Conservation (phyloP, 92 coral and sea anemone species). For the Epizoanthus illoricatus region DNA sequence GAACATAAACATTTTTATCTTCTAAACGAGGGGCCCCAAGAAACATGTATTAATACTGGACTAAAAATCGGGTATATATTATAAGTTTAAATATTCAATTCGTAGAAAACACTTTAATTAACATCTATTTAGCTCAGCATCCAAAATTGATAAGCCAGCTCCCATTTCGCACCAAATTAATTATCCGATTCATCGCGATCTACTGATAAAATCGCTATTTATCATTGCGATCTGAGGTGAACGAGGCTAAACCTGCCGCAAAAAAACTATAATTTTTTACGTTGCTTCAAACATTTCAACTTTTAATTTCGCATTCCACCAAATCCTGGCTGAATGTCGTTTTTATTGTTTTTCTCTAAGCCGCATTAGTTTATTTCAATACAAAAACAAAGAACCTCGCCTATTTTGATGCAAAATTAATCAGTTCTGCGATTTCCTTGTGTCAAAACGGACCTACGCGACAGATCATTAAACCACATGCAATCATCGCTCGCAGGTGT, state of each 20-base stretch:
- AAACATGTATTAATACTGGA: background rate
- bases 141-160: background rate
- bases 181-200: background rate
- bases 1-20: background rate
- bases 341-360: background rate
- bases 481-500: slow-evolving; percentile 18
- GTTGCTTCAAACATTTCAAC: background rate
- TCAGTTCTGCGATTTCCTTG: background rate
- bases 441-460: slow-evolving; percentile 6
- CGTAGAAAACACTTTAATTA: too few species aligned
- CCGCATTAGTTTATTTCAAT: background rate
- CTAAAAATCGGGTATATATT: background rate
- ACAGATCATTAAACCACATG: slow-evolving; percentile 14
- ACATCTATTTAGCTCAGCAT: too few species aligned
- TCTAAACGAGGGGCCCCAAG: background rate
- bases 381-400: slow-evolving; percentile 20
- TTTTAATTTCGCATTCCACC: background rate
- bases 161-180: background rate
- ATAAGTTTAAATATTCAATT: background rate
- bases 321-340: background rate
- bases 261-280: background rate
- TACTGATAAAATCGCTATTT: slow-evolving; percentile 3
- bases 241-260: background rate
- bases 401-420: slow-evolving; percentile 18
- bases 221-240: background rate